A percentile compares a stretch with the other conserved stretches of the same genome.
phyloP scores from a whole-genome alignment of 2,113 vertebrate species.

The Bujurquina vittata region DNA sequence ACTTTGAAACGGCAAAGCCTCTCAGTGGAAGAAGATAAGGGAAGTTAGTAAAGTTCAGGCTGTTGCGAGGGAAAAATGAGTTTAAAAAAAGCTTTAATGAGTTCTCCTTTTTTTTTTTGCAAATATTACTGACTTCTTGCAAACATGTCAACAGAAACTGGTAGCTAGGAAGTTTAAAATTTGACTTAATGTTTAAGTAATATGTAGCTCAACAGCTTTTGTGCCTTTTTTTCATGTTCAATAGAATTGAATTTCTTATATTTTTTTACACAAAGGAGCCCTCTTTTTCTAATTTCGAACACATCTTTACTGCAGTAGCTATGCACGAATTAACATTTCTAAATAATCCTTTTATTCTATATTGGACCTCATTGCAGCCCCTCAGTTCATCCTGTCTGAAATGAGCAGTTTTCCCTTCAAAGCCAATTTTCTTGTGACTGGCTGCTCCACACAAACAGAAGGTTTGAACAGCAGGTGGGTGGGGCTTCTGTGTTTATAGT shows the following conservation, averaged over 20 bases:
- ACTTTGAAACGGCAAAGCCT: constrained; percentile 12
- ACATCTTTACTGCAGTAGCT: background rate
- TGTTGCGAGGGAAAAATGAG: background rate
- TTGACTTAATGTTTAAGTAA: background rate
- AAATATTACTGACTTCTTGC: background rate
- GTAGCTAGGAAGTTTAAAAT: background rate
- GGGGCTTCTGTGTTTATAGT: background rate
- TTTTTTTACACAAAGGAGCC: background rate
- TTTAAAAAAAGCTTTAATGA: background rate
- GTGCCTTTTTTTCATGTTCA: accelerated
- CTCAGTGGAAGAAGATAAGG: constrained; percentile 19
- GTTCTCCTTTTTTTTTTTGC: background rate
- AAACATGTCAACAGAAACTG: background rate
- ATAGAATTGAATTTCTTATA: background rate
- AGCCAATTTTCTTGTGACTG: background rate
- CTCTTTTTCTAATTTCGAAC: accelerated
- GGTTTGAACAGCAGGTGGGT: background rate
- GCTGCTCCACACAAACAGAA: background rate
- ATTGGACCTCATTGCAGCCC: too few species aligned
- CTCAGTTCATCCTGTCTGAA: too few species aligned
- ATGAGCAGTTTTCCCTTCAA: background rate
- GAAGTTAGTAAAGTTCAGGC: background rate
- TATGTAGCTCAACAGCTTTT: background rate
- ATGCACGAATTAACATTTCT: too few species aligned
- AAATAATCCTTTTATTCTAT: too few species aligned